Evolutionary conservation across 2,797 vertebrate species (phyloP).

Genomic region (Lutra lutra): DNA sequence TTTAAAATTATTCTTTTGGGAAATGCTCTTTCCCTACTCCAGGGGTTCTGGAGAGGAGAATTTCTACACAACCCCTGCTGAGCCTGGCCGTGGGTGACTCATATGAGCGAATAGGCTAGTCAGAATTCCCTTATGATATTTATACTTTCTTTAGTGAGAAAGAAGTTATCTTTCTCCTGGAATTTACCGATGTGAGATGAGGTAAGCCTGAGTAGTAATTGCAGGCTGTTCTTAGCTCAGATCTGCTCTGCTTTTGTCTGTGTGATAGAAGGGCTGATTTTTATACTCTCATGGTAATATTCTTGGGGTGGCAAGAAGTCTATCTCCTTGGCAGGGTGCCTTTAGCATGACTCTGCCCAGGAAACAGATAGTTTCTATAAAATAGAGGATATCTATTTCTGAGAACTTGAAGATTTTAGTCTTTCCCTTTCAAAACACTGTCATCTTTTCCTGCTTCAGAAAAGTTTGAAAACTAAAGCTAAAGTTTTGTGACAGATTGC

Average conservation of each 20-base stretch:
- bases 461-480: constrained; percentile 45
- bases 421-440: constrained; percentile 39
- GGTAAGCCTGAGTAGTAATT: not conserved
- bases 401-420: constrained; percentile 30
- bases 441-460: constrained; percentile 31
- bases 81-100: not conserved
- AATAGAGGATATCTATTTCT: constrained; percentile 28
- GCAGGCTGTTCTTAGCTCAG: not conserved
- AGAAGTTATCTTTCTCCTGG: not conserved
- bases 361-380: constrained; percentile 15
- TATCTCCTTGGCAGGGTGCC: not conserved
- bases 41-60: not conserved
- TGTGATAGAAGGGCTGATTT: not conserved
- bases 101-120: not conserved
- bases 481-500: constrained; percentile 30
- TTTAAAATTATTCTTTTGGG: constrained; percentile 17
- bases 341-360: not conserved
- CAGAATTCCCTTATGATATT: not conserved
- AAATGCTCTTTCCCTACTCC: not conserved
- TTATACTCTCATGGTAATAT: not conserved
- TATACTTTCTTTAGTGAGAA: constrained; percentile 5
- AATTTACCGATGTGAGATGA: not conserved
- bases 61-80: not conserved
- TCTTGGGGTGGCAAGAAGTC: not conserved
- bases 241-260: not conserved